A percentile compares a stretch with the other conserved stretches of the same genome.
phyloP scores from a whole-genome alignment of 2,888 invertebrate species.

The Scotopteryx bipunctaria region DNA sequence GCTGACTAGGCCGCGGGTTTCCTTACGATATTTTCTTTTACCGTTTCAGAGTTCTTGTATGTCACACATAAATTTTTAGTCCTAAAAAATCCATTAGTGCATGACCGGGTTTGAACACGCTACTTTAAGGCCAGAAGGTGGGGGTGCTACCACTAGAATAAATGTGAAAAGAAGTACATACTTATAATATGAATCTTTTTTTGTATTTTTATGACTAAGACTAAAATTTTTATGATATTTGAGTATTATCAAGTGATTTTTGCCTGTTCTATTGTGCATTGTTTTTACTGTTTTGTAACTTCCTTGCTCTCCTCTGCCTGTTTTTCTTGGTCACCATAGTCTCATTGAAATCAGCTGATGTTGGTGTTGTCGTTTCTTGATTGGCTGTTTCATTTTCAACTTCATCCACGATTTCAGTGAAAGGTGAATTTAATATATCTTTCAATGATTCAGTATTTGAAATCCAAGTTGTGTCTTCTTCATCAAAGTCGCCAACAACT shows the following conservation, averaged over 20 bases:
- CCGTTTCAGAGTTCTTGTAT: no score
- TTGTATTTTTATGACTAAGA: background rate
- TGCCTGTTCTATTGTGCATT: conserved; percentile 21
- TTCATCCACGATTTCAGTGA: background rate
- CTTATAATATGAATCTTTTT: no score
- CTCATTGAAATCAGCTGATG: conserved; percentile 18
- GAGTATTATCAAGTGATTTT: no score
- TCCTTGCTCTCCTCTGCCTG: conserved; percentile 45
- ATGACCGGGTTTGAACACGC: no score
- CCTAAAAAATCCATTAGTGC: no score
- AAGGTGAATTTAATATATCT: background rate
- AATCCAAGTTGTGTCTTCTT: background rate
- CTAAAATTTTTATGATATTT: no score
- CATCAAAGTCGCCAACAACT: conserved; percentile 34
- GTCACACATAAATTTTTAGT: no score
- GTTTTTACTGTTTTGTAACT: conserved; percentile 44
- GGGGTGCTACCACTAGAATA: no score
- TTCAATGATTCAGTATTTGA: conserved; percentile 3
- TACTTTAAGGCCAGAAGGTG: no score
- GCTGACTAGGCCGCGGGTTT: no score
- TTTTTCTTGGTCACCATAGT: conserved; percentile 44
- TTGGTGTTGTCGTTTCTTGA: conserved; percentile 4
- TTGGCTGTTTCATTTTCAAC: conserved; percentile 1
- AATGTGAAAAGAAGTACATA: no score
- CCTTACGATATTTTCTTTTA: no score